Conservation (phyloP, 2,113 vertebrate genomes). For the Channa maculata region DNA sequence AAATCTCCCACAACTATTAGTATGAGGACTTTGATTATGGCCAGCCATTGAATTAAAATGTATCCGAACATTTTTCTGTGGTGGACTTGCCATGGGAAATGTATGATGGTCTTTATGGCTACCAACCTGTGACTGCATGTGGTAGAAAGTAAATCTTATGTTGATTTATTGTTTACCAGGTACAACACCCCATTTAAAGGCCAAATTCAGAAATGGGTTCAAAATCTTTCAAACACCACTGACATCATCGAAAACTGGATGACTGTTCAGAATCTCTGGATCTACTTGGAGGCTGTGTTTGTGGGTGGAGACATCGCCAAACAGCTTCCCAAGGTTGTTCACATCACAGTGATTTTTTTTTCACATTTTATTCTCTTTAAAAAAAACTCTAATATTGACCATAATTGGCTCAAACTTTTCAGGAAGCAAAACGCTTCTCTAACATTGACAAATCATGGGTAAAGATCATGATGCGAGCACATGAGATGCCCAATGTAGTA, state of each 20-base stretch:
- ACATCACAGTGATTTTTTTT: background rate
- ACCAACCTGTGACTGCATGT: background rate
- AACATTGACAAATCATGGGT: constrained; percentile 99
- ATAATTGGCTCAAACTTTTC: background rate
- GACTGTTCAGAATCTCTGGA: constrained; percentile 97
- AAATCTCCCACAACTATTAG: background rate
- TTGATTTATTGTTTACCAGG: constrained; percentile 73
- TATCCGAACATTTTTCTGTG: no score
- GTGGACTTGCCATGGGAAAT: background rate
- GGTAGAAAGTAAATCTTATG: background rate
- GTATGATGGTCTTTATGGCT: background rate
- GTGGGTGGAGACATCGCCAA: constrained; percentile 97
- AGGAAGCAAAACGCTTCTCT: constrained; percentile 97
- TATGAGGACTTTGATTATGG: background rate
- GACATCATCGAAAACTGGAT: constrained; percentile 97
- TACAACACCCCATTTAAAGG: constrained; percentile 94
- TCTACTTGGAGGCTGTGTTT: constrained; percentile 97
- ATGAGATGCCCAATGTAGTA: constrained; percentile 92
- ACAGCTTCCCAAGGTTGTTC: constrained; percentile 93
- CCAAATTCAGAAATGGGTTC: constrained; percentile 98
- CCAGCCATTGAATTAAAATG: background rate
- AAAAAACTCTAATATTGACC: background rate
- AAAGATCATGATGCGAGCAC: constrained; percentile 95
- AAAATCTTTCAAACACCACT: constrained; percentile 92
- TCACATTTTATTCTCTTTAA: background rate